Evolutionary conservation across 2,888 invertebrate genomes (phyloP).

Genomic region (Reticulitermes lucifugus): DNA sequence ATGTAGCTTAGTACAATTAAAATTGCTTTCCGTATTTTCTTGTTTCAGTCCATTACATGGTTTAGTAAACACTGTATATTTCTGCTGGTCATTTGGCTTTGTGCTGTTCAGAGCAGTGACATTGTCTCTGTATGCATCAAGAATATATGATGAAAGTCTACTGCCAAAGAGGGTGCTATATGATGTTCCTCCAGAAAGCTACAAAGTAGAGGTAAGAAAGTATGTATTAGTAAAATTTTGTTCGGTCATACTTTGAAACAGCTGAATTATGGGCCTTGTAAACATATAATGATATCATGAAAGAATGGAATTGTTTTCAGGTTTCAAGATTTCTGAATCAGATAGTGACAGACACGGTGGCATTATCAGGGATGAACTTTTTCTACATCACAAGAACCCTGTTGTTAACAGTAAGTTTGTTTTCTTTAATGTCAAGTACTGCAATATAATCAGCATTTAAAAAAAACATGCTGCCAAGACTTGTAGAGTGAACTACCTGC

Average conservation of each 20-base stretch:
- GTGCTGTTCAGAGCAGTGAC: slow-evolving; percentile 71
- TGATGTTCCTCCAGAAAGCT: slow-evolving; percentile 72
- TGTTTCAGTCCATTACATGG: slow-evolving; percentile 36
- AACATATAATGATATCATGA: too few species aligned
- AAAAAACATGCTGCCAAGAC: too few species aligned
- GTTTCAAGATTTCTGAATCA: slow-evolving; percentile 57
- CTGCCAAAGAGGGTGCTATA: slow-evolving; percentile 71
- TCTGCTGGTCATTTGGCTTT: slow-evolving; percentile 75
- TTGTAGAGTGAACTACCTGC: too few species aligned
- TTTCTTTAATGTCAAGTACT: not conserved
- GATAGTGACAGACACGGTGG: slow-evolving; percentile 57
- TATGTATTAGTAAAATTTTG: not conserved
- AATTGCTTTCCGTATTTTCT: too few species aligned
- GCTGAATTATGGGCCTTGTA: too few species aligned
- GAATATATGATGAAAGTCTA: slow-evolving; percentile 70
- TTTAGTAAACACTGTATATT: slow-evolving; percentile 68
- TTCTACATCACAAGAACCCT: slow-evolving; percentile 58
- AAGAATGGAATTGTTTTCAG: slow-evolving; percentile 29
- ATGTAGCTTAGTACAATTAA: too few species aligned
- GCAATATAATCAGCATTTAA: too few species aligned
- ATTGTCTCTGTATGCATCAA: slow-evolving; percentile 73
- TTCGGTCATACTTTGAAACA: not conserved
- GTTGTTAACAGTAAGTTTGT: slow-evolving; percentile 55
- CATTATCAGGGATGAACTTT: slow-evolving; percentile 58
- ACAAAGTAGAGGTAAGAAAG: slow-evolving; percentile 69